Evolutionary conservation across 2,113 vertebrate genomes (phyloP).

Genomic region (Poeciliopsis turrubarensis): DNA sequence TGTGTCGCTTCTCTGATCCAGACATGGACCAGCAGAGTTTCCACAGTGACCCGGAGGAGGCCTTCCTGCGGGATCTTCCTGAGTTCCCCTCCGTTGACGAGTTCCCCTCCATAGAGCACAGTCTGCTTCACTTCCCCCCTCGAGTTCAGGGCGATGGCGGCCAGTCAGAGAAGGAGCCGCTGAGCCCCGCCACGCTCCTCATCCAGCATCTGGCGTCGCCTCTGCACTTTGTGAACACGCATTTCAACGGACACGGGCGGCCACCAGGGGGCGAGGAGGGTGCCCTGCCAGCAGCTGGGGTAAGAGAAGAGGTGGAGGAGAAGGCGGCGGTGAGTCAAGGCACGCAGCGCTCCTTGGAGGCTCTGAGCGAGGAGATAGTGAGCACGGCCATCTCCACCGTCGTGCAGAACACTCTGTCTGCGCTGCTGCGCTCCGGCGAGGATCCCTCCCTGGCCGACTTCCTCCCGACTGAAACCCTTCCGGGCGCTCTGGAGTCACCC

Average conservation of each 20-base stretch:
- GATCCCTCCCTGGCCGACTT: constrained; percentile 74
- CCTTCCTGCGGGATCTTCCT: constrained; percentile 86
- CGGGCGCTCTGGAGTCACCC: constrained; percentile 68
- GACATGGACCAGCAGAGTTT: constrained; percentile 95
- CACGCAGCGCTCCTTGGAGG: constrained; percentile 80
- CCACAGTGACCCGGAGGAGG: constrained; percentile 91
- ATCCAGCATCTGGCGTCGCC: constrained; percentile 90
- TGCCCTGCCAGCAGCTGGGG: constrained; percentile 41
- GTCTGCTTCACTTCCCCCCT: constrained; percentile 72
- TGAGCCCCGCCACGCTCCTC: constrained; percentile 82
- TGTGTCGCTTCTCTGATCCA: constrained; percentile 65
- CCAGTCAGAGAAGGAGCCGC: constrained; percentile 36
- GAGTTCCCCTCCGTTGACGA: constrained; percentile 87
- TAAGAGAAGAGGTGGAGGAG: constrained; percentile 9
- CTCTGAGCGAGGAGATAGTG: constrained; percentile 87
- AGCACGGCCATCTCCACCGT: constrained; percentile 87
- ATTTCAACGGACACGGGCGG: constrained; percentile 90
- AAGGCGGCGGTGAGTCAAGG: constrained; percentile 8
- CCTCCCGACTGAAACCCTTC: constrained; percentile 77
- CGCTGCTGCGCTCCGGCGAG: constrained; percentile 82
- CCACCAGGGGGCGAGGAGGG: constrained; percentile 58
- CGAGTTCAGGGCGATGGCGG: constrained; percentile 25
- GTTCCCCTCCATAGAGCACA: constrained; percentile 81
- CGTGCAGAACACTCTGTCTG: constrained; percentile 88
- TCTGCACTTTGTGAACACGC: constrained; percentile 97